Percentiles rank a stretch among this genome's conserved stretches.
These are phyloP conservation scores for Liodrosophila aerea DNA, from an alignment of 2,888 invertebrate species.

Conservation along the genomic window DNA sequence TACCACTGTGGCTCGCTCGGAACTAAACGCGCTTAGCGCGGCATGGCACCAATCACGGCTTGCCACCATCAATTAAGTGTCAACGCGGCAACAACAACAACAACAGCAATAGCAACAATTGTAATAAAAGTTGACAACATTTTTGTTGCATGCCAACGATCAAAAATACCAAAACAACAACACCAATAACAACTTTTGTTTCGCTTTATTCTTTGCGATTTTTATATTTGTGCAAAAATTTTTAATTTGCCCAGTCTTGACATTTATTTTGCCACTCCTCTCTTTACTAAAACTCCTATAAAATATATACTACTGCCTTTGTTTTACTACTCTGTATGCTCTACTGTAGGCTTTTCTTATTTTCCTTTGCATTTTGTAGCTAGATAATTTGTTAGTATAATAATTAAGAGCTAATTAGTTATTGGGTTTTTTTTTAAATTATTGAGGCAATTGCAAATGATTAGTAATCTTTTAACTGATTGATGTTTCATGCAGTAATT, in stretches of 20 bases:
- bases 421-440: too few species aligned
- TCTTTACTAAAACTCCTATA: too few species aligned
- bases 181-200: constrained; percentile 9
- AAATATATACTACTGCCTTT: too few species aligned
- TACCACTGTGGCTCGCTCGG: constrained; percentile 7
- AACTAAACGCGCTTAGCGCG: constrained; percentile 48
- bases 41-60: constrained; percentile 78
- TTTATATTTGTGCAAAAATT: constrained; percentile 70
- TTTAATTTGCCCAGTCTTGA: constrained; percentile 62
- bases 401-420: too few species aligned
- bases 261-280: background rate
- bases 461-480: background rate
- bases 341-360: too few species aligned
- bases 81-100: constrained; percentile 51
- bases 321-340: too few species aligned
- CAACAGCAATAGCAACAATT: constrained; percentile 40
- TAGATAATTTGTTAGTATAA: too few species aligned
- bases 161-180: constrained; percentile 24
- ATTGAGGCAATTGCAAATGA: background rate
- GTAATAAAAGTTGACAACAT: constrained; percentile 73
- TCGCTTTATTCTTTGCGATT: constrained; percentile 48
- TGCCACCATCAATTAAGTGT: constrained; percentile 79
- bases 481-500: too few species aligned
- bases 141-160: constrained; percentile 66
- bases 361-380: too few species aligned